These are phyloP conservation scores for Mastomys natalensis DNA, from an alignment of 2,113 vertebrate species.

Conservation along the genomic window DNA sequence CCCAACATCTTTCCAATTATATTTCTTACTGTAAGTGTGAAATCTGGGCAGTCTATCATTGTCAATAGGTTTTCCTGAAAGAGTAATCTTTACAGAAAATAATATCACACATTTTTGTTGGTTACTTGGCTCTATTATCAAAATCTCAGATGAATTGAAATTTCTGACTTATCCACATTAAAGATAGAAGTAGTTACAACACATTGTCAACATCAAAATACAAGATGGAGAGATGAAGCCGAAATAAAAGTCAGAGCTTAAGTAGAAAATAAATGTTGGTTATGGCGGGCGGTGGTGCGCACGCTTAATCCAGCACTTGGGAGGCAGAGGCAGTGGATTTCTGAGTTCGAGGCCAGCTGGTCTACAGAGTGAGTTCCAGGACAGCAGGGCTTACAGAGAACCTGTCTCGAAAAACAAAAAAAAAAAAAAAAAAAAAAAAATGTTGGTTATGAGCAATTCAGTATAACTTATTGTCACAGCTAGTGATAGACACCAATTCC, in stretches of 20 bases:
- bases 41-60: slow-evolving; percentile 66
- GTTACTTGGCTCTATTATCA: slow-evolving; percentile 48
- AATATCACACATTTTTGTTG: slow-evolving; percentile 48
- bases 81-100: slow-evolving; percentile 66
- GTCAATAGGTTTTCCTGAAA: slow-evolving; percentile 50
- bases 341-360: too few species aligned
- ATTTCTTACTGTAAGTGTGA: slow-evolving; percentile 45
- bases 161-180: slow-evolving; percentile 40
- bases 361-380: too few species aligned
- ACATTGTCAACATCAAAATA: slow-evolving; percentile 36
- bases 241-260: slow-evolving; percentile 23
- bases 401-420: too few species aligned
- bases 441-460: not conserved
- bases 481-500: slow-evolving; percentile 6
- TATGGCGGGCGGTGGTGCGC: too few species aligned
- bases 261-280: slow-evolving; percentile 40
- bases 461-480: not conserved
- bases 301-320: too few species aligned
- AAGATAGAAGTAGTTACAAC: not conserved
- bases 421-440: too few species aligned
- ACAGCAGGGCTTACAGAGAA: too few species aligned
- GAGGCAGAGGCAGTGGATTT: too few species aligned
- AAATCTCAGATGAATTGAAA: slow-evolving; percentile 43
- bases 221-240: not conserved
- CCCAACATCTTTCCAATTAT: slow-evolving; percentile 49